Conservation (phyloP, 2,888 invertebrate species). For the Cephus nigrinus region DNA sequence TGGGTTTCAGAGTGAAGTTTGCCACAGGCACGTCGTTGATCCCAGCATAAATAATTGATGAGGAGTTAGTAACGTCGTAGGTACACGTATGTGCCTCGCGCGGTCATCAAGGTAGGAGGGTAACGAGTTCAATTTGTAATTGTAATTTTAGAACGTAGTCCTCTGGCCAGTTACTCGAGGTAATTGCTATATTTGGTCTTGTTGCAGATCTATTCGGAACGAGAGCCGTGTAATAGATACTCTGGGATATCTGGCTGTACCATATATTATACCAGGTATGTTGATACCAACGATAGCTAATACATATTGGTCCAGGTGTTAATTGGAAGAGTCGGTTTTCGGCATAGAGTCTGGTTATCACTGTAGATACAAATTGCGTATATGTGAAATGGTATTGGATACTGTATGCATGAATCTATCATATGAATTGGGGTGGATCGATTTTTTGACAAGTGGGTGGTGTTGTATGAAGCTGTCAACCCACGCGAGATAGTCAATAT, state of each 20-base stretch:
- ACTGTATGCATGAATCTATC: neutral
- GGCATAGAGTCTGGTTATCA: neutral
- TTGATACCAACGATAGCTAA: neutral
- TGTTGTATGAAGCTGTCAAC: neutral
- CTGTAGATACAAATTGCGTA: neutral
- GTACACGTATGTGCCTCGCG: neutral
- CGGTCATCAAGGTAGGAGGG: neutral
- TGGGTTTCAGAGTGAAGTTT: neutral
- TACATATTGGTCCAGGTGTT: neutral
- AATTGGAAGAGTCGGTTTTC: neutral
- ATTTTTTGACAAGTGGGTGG: neutral
- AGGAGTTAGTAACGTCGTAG: neutral
- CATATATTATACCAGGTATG: neutral
- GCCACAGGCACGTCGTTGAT: constrained; percentile 2
- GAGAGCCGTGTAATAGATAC: neutral
- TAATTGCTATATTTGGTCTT: constrained; percentile 43
- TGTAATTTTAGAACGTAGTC: constrained; percentile 35
- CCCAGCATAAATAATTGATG: constrained; percentile 8
- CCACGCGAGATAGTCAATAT: neutral
- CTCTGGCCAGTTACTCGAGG: constrained; percentile 40
- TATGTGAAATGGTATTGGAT: neutral
- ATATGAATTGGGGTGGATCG: neutral
- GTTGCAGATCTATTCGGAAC: constrained; percentile 11
- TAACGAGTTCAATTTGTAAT: constrained; percentile 40
- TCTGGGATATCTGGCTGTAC: neutral